Base-by-base conservation (phyloP, 1,140 invertebrate species). In the Anoplolepis gracilipes region DNA sequence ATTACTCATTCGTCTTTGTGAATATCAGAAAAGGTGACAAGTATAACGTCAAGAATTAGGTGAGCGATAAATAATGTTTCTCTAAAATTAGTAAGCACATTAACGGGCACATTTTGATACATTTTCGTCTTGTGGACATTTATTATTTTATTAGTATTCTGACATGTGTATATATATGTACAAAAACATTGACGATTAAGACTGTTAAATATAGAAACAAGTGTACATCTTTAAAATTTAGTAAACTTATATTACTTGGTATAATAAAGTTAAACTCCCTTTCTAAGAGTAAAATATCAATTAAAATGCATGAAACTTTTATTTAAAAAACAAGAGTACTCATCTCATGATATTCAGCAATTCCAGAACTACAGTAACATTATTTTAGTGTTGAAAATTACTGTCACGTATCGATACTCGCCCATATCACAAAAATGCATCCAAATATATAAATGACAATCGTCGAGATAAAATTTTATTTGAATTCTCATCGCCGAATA, bases 11-110 rank as follows among this genome's bases (percentile, higher is more conserved):
- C 1, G 30, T 3, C 36, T 13, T 84, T 76, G 59, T 5, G 46
- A 36, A 10, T 53, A 87, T 49, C n/a, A 76, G 3, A 28, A 55
- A 67, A 61, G 16, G 55, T 59, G 65, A 77, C 72, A 46, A 30
- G 11, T 28, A 61, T 88, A 25, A 76, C 55, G 76, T 87, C 39
- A 55, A 30, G 39, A 59, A 73, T 77, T 76, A 75, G 30, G 0
- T 8, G 46, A 13, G 22, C 11, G 5, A 57, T 55, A 77, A 88
- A 85, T 77, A 72, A 73, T 53, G 3, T 30, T 8, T 62, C 61
- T 57, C 28, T 36, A 53, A 8, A 64, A 77, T 30, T 57, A 81
- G 11, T 19, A 39, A 19, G n/a, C 11, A n/a, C n/a, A n/a, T n/a
- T n/a, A n/a, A n/a, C n/a, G 10, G 7, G 6, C 28, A 7, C 33